Base-by-base conservation (phyloP, 2,888 invertebrate species). In the Phymatocera aterrima region DNA sequence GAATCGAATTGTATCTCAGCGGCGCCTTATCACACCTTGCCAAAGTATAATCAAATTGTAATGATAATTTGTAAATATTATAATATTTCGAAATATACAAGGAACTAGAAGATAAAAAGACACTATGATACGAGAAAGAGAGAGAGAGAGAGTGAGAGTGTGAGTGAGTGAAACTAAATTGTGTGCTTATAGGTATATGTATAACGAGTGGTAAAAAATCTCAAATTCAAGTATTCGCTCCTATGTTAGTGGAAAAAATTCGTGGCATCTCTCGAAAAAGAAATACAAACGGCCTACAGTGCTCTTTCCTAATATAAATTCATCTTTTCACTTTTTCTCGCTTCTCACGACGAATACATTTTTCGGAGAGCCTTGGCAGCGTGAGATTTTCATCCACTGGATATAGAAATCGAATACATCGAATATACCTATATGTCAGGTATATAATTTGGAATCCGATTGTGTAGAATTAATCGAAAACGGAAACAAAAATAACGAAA, bases 11-110 rank as follows among this genome's bases (percentile, higher is more conserved):
- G 68, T 64, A 4, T 60, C n/a, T 46, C 68, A 68, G 68, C 12
- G 46, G 68, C 43, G 68, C 46, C 43, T 57, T 34, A 15, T 68
- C 68, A 51, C 40, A 34, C 48, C 31, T 24, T 48, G 31, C 51
- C 51, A 72, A 51, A 72, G 51, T 72, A 75, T 60, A 75, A 60
- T 54, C 75, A 57, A 75, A 60, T 57, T 75, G 75, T 75, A 75
- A 75, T 75, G 24, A 75, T 75, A 57, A 75, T 75, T 75, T 75
- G 75, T 75, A 75, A 75, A 75, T 75, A 75, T 43, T 37, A n/a
- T n/a, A 28, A 75, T 57, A 75, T 75, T 54, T 75, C 75, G 75
- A 75, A 54, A 60, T 75, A 75, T 75, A 75, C 75, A 75, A 75
- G 75, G 75, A 75, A 75, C 60, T 75, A 75, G 75, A 51, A 54